Percentiles rank a stretch among this genome's conserved stretches.
These are phyloP conservation scores for Mimachlamys varia DNA, from an alignment of 2,888 invertebrate species.

Conservation along the genomic window DNA sequence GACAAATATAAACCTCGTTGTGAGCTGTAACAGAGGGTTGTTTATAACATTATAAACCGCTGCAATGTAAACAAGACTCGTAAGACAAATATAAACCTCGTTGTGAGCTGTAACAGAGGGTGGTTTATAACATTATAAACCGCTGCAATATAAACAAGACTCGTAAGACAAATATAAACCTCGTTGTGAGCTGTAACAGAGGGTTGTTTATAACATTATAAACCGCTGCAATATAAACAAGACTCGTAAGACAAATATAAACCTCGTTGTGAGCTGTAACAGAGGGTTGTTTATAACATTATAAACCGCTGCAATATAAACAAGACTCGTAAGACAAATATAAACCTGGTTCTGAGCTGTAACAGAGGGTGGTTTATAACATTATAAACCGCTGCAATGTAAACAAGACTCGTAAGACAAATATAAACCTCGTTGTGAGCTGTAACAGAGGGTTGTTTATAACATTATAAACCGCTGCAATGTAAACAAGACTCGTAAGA, in stretches of 20 bases:
- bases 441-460: too few relatives aligned
- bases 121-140: slow-evolving; percentile 92
- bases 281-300: slow-evolving; percentile 85
- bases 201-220: slow-evolving; percentile 90
- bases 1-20: too few relatives aligned
- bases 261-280: too few relatives aligned
- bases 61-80: slow-evolving; percentile 75
- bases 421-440: too few relatives aligned
- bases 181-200: too few relatives aligned
- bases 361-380: slow-evolving; percentile 78
- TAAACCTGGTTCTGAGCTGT: too few relatives aligned
- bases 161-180: too few relatives aligned
- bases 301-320: slow-evolving; percentile 90
- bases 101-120: too few relatives aligned
- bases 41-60: slow-evolving; percentile 99
- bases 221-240: slow-evolving; percentile 86
- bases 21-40: too few relatives aligned
- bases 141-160: slow-evolving; percentile 83
- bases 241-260: not conserved
- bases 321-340: not conserved
- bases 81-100: too few relatives aligned
- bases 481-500: not conserved
- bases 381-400: slow-evolving; percentile 93
- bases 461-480: slow-evolving; percentile 95
- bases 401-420: not conserved